Percentiles rank a stretch among this genome's conserved stretches.
Conservation (phyloP, 2,797 vertebrate genomes). For the Spinus pinus region DNA sequence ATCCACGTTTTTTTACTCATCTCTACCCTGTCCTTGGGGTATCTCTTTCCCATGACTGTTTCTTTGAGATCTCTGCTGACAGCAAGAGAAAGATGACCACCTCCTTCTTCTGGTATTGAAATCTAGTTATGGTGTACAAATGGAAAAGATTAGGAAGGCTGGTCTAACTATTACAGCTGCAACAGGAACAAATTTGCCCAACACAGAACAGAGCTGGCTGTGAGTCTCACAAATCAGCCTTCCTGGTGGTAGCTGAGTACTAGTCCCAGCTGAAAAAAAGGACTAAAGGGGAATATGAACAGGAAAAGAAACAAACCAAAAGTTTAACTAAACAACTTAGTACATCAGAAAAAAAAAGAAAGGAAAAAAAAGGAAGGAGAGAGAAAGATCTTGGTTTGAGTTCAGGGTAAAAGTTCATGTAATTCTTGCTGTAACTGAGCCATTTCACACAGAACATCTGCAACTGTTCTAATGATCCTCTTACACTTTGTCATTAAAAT, state of each 20-base stretch:
- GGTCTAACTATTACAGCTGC: not conserved
- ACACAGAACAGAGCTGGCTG: not conserved
- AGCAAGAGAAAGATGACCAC: not conserved
- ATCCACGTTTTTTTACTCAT: not conserved
- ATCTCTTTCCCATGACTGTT: not conserved
- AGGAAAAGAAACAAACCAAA: slow-evolving; percentile 63
- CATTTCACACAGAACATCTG: slow-evolving; percentile 40
- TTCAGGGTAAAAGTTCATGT: slow-evolving; percentile 58
- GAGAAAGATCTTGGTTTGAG: slow-evolving; percentile 22
- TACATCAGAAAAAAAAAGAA: not conserved
- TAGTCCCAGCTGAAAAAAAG: slow-evolving; percentile 37
- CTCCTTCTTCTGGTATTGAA: not conserved
- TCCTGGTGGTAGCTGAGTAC: slow-evolving; percentile 41
- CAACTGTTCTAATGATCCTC: not conserved
- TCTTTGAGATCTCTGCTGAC: not conserved
- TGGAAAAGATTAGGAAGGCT: slow-evolving; percentile 10
- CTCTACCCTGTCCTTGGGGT: not conserved
- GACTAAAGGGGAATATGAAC: slow-evolving; percentile 7
- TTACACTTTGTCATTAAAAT: slow-evolving; percentile 8
- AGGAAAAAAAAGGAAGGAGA: too few relatives aligned
- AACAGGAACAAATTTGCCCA: not conserved
- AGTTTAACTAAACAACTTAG: slow-evolving; percentile 64
- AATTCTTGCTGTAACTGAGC: slow-evolving; percentile 35
- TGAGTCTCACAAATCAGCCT: not conserved
- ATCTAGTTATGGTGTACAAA: not conserved